Evolutionary conservation across 2,888 invertebrate genomes (phyloP).

Genomic region (Trissolcus brochymenae): DNA sequence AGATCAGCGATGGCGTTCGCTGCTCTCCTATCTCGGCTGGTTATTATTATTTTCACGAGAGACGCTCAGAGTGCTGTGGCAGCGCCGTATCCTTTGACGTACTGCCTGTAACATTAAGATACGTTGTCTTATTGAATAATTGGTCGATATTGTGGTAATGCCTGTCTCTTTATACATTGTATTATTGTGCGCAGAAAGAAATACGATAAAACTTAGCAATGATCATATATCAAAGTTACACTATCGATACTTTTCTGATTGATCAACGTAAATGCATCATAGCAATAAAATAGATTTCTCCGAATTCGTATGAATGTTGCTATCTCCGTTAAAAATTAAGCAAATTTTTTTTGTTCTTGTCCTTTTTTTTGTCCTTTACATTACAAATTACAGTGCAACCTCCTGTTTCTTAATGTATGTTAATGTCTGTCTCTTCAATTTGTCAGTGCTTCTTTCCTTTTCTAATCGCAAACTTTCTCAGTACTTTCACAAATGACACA

Average conservation of each 20-base stretch:
- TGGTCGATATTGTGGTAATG: conserved; percentile 53
- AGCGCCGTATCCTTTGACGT: conserved; percentile 45
- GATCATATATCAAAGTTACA: conserved; percentile 44
- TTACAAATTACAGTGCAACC: neutral
- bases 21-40: conserved; percentile 32
- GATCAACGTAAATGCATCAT: conserved; percentile 42
- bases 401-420: too few relatives aligned
- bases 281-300: conserved; percentile 35
- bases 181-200: conserved; percentile 31
- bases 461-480: too few relatives aligned
- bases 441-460: too few relatives aligned
- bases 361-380: neutral
- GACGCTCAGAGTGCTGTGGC: conserved; percentile 34
- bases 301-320: neutral
- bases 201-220: conserved; percentile 47
- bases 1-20: conserved; percentile 24
- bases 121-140: conserved; percentile 55
- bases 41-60: conserved; percentile 47
- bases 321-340: neutral
- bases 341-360: neutral
- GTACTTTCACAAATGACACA: too few relatives aligned
- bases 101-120: conserved; percentile 55
- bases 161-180: conserved; percentile 50
- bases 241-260: conserved; percentile 48
- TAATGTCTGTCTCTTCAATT: too few relatives aligned